These are phyloP conservation scores for Conomelus anceps DNA, from an alignment of 2,888 invertebrate genomes.

Conservation along the genomic window DNA sequence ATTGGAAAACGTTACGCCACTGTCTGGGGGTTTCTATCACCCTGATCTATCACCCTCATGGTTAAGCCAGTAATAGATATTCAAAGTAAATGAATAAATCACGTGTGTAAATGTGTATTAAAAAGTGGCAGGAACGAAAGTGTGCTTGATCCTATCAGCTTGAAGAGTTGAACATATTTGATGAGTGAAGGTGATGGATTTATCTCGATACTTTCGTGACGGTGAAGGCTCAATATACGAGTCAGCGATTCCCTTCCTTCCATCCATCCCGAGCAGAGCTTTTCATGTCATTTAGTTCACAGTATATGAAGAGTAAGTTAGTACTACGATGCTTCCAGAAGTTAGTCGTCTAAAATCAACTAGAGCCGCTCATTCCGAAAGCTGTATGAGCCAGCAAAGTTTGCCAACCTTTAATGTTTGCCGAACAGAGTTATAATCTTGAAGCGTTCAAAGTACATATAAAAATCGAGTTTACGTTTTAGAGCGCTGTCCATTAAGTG, in stretches of 20 bases:
- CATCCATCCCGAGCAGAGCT: too few species aligned
- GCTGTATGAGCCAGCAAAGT: not conserved
- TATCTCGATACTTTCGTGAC: not conserved
- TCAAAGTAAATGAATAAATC: not conserved
- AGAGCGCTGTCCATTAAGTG: not conserved
- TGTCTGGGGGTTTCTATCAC: too few species aligned
- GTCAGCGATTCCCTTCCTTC: not conserved
- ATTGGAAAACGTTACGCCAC: too few species aligned
- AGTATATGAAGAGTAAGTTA: not conserved
- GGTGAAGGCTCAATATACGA: not conserved
- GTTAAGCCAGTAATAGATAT: too few species aligned
- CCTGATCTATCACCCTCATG: too few species aligned
- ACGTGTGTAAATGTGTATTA: not conserved
- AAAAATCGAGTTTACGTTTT: not conserved
- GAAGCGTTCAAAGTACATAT: not conserved
- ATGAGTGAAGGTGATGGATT: not conserved
- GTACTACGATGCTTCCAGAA: not conserved
- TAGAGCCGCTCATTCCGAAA: not conserved
- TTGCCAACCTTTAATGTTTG: not conserved
- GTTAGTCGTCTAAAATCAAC: not conserved
- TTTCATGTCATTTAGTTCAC: not conserved
- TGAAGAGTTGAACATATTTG: not conserved
- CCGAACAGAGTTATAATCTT: not conserved
- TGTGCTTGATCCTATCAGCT: not conserved
- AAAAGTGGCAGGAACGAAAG: not conserved